Evolutionary conservation across 2,888 invertebrate species (phyloP).

Genomic region (Trichopoda pennipes): DNA sequence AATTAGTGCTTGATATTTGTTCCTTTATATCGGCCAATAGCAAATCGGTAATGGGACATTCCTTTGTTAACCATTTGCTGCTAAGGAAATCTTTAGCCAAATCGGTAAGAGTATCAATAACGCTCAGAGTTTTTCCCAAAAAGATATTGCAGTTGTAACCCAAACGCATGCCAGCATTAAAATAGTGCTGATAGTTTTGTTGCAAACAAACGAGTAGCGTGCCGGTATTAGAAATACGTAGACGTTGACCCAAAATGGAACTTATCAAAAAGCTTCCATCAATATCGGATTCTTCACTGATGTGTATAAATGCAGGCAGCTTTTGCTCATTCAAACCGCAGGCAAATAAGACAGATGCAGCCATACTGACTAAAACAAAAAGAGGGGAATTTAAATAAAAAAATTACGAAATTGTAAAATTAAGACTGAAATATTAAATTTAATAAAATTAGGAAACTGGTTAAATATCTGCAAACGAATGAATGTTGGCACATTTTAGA

Average conservation of each 20-base stretch:
- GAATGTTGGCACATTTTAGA: too few species aligned
- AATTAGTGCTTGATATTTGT: conserved; percentile 72
- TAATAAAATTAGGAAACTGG: not conserved
- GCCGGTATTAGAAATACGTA: conserved; percentile 83
- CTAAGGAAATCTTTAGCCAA: conserved; percentile 80
- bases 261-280: conserved; percentile 88
- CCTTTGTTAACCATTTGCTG: conserved; percentile 77
- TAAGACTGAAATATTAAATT: too few species aligned
- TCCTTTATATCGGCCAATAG: conserved; percentile 73
- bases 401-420: too few species aligned
- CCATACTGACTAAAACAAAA: conserved; percentile 81
- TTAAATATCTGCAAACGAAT: not conserved
- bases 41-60: conserved; percentile 77
- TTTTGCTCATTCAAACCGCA: conserved; percentile 85
- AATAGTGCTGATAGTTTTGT: conserved; percentile 87
- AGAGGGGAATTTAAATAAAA: not conserved
- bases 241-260: conserved; percentile 84
- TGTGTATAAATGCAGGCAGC: conserved; percentile 83
- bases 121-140: conserved; percentile 81
- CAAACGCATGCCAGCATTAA: conserved; percentile 87
- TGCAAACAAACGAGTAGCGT: conserved; percentile 86
- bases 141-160: conserved; percentile 86
- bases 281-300: conserved; percentile 86
- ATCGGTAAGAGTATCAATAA: conserved; percentile 83
- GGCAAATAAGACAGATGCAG: conserved; percentile 84